Evolutionary conservation across 2,888 invertebrate genomes (phyloP), one percentile per base, ranked within the genome.

Genomic region (Notodonta ziczac): DNA sequence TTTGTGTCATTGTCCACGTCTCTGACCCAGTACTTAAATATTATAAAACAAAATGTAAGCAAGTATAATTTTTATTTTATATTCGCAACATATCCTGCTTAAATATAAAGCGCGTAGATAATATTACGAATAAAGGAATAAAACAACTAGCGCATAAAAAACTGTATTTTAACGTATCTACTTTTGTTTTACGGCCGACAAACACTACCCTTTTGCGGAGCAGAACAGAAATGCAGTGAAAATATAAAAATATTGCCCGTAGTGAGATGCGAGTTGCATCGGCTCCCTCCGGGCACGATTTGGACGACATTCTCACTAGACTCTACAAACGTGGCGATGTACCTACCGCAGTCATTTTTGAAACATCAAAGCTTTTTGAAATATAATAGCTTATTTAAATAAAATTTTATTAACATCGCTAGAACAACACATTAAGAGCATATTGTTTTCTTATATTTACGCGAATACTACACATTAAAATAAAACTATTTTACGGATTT

Each of bases 231-330:
- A 84, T 85, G 82, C 83, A 85, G 79, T 84, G 82, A 81, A 87
- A 87, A 88, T 87, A 86, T 88, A 86, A 88, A 89, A 88, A 88
- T 87, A 84, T 86, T 80, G 79, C 72, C 77, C 74, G 78, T 77
- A 83, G 83, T 77, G 84, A 83, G 80, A 85, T 83, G 82, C 79
- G 80, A 81, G 79, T 80, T 83, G 85, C 87, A 86, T 81, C 68
- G 75, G 70, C 61, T 82, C 84, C 86, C 85, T 78, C 66, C 67
- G 85, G 85, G 85, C 79, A 74, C 72, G 73, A 81, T 83, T 83
- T 77, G 74, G 76, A 67, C 67, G 59, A 53, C 66, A 63, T 60
- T 82, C 85, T 75, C 82, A 85, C 82, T 79, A 54, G 58, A 52
- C 61, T 42, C 56, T 59, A 64, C 58, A 70, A 65, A 51, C 32